A percentile compares a stretch with the other conserved stretches of the same genome.
Evolutionary conservation across 1,140 invertebrate genomes (phyloP).

Genomic region (Meloidogyne hapla): DNA sequence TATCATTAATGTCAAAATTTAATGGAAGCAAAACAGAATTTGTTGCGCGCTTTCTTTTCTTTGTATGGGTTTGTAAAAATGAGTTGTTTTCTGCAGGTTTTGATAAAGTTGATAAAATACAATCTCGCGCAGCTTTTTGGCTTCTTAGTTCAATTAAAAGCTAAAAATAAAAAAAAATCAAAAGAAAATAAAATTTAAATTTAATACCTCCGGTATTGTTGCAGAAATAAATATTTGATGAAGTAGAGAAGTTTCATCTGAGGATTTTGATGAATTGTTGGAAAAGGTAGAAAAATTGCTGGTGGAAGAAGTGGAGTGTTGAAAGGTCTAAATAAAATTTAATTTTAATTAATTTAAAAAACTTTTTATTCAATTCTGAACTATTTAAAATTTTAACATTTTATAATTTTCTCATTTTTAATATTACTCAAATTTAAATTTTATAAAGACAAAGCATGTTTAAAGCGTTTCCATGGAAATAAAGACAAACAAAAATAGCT

Average conservation of each 20-base stretch:
- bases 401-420: neutral
- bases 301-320: neutral
- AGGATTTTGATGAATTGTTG: neutral
- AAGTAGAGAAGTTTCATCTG: neutral
- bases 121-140: constrained; percentile 4
- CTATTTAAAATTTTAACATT: neutral
- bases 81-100: neutral
- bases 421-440: neutral
- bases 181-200: no score
- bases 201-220: constrained; percentile 13
- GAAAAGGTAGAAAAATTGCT: neutral
- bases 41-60: no score
- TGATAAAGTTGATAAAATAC: constrained; percentile 10
- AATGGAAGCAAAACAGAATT: no score
- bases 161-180: neutral
- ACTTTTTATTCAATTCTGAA: neutral
- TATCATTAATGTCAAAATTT: no score
- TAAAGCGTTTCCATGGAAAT: neutral
- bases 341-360: no score
- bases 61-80: no score
- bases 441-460: neutral
- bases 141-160: constrained; percentile 19
- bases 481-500: neutral
- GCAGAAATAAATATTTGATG: constrained; percentile 21
- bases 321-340: neutral